Evolutionary conservation across 1,140 invertebrate species (phyloP).

Genomic region (Rhyacophila brunnea): DNA sequence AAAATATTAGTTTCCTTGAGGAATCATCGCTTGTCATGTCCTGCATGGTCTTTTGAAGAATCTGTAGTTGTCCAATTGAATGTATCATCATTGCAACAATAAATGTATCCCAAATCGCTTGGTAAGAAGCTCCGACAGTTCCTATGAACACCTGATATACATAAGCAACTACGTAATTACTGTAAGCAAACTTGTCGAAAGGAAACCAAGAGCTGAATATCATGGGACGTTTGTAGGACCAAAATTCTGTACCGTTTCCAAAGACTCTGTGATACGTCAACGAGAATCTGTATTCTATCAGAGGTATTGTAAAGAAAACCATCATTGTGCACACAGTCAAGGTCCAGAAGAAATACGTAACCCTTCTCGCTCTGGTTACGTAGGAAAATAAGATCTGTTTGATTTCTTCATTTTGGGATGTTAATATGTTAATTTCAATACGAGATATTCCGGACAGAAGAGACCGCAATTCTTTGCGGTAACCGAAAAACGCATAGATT

Average conservation of each 20-base stretch:
- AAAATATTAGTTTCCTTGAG: background rate
- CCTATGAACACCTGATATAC: constrained; percentile 30
- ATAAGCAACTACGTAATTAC: constrained; percentile 28
- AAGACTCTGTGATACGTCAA: constrained; percentile 23
- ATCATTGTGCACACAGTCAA: constrained; percentile 26
- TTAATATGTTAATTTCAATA: constrained; percentile 25
- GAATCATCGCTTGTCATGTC: constrained; percentile 13
- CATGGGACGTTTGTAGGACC: constrained; percentile 27
- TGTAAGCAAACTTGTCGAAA: constrained; percentile 29
- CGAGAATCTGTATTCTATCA: constrained; percentile 28
- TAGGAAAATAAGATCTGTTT: constrained; percentile 17
- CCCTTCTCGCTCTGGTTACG: constrained; percentile 11
- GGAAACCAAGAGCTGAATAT: constrained; percentile 38
- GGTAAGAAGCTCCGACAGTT: constrained; percentile 27
- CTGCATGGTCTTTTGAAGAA: constrained; percentile 27
- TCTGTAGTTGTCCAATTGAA: constrained; percentile 32
- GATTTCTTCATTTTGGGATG: constrained; percentile 9
- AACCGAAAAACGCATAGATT: constrained; percentile 27
- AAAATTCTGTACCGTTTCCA: constrained; percentile 30
- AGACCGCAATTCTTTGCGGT: constrained; percentile 17
- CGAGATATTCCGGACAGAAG: constrained; percentile 19
- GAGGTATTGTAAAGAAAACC: constrained; percentile 30
- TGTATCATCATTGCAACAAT: constrained; percentile 33
- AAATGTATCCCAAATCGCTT: constrained; percentile 33
- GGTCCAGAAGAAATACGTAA: constrained; percentile 28